Base-by-base conservation (phyloP, 2,888 invertebrate genomes). In the Halocaridina rubra region DNA sequence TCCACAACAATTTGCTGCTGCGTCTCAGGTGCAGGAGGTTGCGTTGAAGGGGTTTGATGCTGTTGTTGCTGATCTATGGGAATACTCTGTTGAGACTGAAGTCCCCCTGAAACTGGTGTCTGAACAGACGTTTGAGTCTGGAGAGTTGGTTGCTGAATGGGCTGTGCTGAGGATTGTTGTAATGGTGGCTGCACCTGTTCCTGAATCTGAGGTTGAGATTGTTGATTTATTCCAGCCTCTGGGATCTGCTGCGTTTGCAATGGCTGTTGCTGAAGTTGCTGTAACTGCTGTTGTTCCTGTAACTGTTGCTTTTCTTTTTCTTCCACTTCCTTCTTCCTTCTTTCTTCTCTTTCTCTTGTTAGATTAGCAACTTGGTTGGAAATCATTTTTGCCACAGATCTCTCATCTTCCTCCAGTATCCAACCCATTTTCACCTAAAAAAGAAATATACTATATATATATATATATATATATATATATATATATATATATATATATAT, bases 361-460 rank as follows among this genome's bases (percentile, higher is more conserved):
- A 96, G 93, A 89, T 94, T 94, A 89, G 94, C 93, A 81, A 97
- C 94, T 91, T 98, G 97, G 3, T 81, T 74, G 19, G 81, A 71
- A 88, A 99, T 93, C 91, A 98, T 94, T 90, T 97, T 97, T 86
- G 95, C 95, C 13, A 98, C 98, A 86, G 96, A 95, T 90, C 96
- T 94, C 0, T 96, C 95, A 91, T 99, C 99, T 90, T 98, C 98
- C 90, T 98, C 98, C 90, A 96, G 95, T 90, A 98, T 96, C 90
- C 98, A 95, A 53, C 97, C 97, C 29, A 97, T 96, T 90, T 97
- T 97, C 53, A 96, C 96, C 94, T 93, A 88, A 10, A 90, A 86
- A 64, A 29, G 24, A 71, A 8, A 69, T 24, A 53, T 10, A 29
- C 33, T 46, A 16, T n/a, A n/a, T n/a, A n/a, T n/a, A n/a, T n/a